Conservation (phyloP, 2,113 vertebrate species). For the Hippocampus mohnikei region DNA sequence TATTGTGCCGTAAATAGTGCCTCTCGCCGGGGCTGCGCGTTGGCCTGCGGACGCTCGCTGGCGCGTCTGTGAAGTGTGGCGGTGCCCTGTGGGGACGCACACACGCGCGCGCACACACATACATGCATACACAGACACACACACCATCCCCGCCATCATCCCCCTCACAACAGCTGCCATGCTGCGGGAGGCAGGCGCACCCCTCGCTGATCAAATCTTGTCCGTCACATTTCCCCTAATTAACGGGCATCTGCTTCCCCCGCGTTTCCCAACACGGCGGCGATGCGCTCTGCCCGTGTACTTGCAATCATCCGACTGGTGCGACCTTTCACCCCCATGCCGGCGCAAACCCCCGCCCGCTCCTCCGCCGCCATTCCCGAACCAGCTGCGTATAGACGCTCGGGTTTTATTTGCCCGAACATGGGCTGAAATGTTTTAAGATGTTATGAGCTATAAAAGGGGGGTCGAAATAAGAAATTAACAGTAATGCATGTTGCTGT, state of each 20-base stretch:
- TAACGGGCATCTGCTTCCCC: constrained; percentile 99
- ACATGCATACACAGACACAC: constrained; percentile 12
- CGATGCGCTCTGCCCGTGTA: constrained; percentile 60
- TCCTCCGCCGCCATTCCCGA: constrained; percentile 25
- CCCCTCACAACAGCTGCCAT: constrained; percentile 90
- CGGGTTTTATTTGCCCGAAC: constrained; percentile 5
- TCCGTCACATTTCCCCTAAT: constrained; percentile 99
- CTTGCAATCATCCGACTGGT: constrained; percentile 65
- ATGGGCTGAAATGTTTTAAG: background rate
- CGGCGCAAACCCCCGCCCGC: constrained; percentile 20
- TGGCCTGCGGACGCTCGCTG: constrained; percentile 69
- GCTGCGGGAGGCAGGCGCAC: constrained; percentile 86
- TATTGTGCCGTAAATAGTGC: constrained; percentile 69
- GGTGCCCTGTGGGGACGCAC: constrained; percentile 68
- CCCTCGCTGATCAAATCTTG: constrained; percentile 91
- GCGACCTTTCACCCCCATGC: constrained; percentile 66
- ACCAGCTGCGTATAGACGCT: constrained; percentile 35
- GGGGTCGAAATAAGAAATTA: too few species aligned
- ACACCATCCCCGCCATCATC: constrained; percentile 53
- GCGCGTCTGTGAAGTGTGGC: constrained; percentile 66
- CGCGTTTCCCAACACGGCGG: constrained; percentile 75
- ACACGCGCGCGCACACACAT: constrained; percentile 18
- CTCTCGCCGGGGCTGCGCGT: constrained; percentile 58
- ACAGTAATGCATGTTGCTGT: too few species aligned
- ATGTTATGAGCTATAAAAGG: too few species aligned